A percentile compares a stretch with the other conserved stretches of the same genome.
Evolutionary conservation across 2,113 vertebrate species (phyloP).

Genomic region (Malurus elegans): DNA sequence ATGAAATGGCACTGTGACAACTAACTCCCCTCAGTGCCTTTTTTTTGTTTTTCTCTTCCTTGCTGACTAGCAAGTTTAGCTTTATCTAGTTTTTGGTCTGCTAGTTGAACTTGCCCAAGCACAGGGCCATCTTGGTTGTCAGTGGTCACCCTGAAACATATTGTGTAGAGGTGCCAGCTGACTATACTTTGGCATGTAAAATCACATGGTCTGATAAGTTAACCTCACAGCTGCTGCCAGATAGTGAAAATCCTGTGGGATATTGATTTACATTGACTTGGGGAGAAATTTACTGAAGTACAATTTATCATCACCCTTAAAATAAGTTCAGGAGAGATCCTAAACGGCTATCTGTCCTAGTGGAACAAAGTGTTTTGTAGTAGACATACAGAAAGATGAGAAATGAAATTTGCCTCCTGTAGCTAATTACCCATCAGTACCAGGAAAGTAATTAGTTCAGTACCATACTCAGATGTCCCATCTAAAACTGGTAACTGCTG

Average conservation of each 20-base stretch:
- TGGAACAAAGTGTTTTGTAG: neutral
- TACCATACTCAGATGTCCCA: neutral
- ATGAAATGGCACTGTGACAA: neutral
- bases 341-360: neutral
- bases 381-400: neutral
- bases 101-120: neutral
- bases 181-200: neutral
- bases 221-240: neutral
- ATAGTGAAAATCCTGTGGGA: neutral
- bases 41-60: neutral
- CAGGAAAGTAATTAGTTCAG: neutral
- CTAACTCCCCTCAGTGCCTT: neutral
- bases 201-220: neutral
- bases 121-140: neutral
- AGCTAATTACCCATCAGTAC: neutral
- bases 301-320: neutral
- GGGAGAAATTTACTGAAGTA: neutral
- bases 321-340: neutral
- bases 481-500: neutral
- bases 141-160: neutral
- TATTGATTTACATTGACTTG: neutral
- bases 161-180: neutral
- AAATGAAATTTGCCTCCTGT: neutral
- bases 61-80: neutral
- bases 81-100: neutral